Conservation (phyloP, 2,888 invertebrate genomes). For the Diabrotica balteata region DNA sequence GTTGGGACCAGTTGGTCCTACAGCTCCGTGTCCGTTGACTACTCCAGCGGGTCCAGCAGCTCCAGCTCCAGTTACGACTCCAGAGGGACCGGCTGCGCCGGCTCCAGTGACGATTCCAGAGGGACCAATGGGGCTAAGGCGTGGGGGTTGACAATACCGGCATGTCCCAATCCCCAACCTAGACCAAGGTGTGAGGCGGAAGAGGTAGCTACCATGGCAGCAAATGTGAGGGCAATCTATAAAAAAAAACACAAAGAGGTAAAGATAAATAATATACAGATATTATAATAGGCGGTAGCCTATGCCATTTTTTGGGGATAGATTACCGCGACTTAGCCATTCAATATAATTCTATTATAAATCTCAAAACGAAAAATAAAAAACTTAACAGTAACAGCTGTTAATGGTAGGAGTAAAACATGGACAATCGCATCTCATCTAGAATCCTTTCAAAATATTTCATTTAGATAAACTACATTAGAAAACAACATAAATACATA, state of each 20-base stretch:
- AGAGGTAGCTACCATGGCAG: slow-evolving; percentile 20
- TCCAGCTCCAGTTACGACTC: slow-evolving; percentile 33
- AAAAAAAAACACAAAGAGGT: too few species aligned
- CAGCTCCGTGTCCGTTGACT: slow-evolving; percentile 34
- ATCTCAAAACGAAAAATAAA: neutral
- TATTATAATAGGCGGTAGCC: neutral
- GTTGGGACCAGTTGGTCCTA: slow-evolving; percentile 36
- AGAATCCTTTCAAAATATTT: too few species aligned
- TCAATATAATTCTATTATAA: neutral
- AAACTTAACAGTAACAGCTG: neutral
- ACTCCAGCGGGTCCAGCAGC: slow-evolving; percentile 35
- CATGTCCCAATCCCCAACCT: slow-evolving; percentile 24
- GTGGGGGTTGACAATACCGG: slow-evolving; percentile 18
- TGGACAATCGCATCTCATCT: too few species aligned
- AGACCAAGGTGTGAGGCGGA: slow-evolving; percentile 24
- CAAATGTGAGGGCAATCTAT: slow-evolving; percentile 22
- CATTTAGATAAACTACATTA: too few species aligned
- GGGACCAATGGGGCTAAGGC: slow-evolving; percentile 29
- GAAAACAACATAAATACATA: too few species aligned
- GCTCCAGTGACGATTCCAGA: slow-evolving; percentile 33
- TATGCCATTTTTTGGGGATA: too few species aligned
- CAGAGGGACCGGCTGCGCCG: slow-evolving; percentile 34
- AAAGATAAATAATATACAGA: neutral
- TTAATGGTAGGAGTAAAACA: too few species aligned
- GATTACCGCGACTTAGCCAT: too few species aligned